Base-by-base conservation (phyloP, 2,888 invertebrate species). In the Congeria kusceri region DNA sequence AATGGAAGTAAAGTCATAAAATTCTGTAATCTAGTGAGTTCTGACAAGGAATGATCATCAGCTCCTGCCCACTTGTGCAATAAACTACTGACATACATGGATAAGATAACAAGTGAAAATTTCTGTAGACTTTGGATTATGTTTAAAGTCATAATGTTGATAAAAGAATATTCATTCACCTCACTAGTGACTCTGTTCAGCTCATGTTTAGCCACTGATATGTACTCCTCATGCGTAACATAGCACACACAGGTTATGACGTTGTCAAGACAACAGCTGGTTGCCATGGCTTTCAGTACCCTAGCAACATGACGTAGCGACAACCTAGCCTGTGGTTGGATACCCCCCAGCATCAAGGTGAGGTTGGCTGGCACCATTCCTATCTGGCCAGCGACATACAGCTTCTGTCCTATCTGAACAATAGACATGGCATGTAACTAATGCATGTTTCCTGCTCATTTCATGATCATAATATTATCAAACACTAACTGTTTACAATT, bases 381-480 rank as follows among this genome's bases (percentile, higher is more conserved):
- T 87, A 98, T 98, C 95, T 98, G 98, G 0, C 98, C 98, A 87
- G 98, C 97, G 64, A 98, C 96, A 75, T 96, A 96, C 77, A 97
- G 96, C 85, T 97, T 96, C 89, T 97, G 96, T 72, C 96, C 96
- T 63, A 97, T 95, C 97, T 97, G 88, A 15, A 90, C 83, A 73
- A 80, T 68, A n/a, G 25, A 57, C 90, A 94, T 93, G 93, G 97
- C 97, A 11, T 56, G 11, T 20, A 25, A 18, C 9, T 56, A 11
- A 15, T 25, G 56, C 46, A 46, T 46, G 25, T 56, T 39, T 39
- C 39, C 3, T 39, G 9, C 39, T 39, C 39, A 3, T 39, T 39
- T 39, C 15, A 39, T 39, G 11, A 39, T 39, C 3, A 39, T n/a
- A n/a, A 11, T 39, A 15, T 39, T 39, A 39, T 39, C n/a, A n/a